Conservation (phyloP, 1,140 invertebrate genomes). For the Agrilus planipennis region DNA sequence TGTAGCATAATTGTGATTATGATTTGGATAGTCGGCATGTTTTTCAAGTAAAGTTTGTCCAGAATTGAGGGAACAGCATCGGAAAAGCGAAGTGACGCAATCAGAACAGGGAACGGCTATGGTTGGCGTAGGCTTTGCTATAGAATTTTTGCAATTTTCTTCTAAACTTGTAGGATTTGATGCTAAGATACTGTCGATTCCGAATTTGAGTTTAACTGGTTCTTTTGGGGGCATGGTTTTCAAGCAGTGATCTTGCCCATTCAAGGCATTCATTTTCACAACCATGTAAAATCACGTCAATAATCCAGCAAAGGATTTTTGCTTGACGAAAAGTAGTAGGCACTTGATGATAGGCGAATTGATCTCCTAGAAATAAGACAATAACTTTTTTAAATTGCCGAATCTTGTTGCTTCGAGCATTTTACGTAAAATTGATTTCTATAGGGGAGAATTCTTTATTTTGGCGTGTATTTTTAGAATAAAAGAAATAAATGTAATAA, state of each 20-base stretch:
- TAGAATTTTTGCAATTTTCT: constrained; percentile 4
- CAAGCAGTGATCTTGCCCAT: constrained; percentile 5
- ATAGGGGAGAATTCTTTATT: too few relatives aligned
- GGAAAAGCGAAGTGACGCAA: constrained; percentile 34
- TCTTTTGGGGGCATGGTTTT: constrained; percentile 15
- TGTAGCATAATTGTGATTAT: constrained; percentile 8
- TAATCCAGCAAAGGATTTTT: too few relatives aligned
- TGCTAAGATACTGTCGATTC: constrained; percentile 32
- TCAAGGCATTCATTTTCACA: constrained; percentile 6
- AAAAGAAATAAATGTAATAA: too few relatives aligned
- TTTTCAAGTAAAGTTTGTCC: not conserved
- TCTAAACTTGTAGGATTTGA: constrained; percentile 5
- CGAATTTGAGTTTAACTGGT: constrained; percentile 32
- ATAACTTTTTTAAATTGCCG: too few relatives aligned
- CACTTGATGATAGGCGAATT: too few relatives aligned
- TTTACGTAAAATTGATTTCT: too few relatives aligned
- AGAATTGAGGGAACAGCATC: constrained; percentile 30
- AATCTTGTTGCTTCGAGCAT: too few relatives aligned
- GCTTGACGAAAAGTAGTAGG: too few relatives aligned
- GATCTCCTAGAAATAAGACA: too few relatives aligned
- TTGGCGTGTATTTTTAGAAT: too few relatives aligned
- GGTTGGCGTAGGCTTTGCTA: constrained; percentile 17
- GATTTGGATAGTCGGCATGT: constrained; percentile 9
- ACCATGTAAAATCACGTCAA: too few relatives aligned
- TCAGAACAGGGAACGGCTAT: constrained; percentile 33